Conservation (phyloP, 2,113 vertebrate species). For the Lampris megalopsis region DNA sequence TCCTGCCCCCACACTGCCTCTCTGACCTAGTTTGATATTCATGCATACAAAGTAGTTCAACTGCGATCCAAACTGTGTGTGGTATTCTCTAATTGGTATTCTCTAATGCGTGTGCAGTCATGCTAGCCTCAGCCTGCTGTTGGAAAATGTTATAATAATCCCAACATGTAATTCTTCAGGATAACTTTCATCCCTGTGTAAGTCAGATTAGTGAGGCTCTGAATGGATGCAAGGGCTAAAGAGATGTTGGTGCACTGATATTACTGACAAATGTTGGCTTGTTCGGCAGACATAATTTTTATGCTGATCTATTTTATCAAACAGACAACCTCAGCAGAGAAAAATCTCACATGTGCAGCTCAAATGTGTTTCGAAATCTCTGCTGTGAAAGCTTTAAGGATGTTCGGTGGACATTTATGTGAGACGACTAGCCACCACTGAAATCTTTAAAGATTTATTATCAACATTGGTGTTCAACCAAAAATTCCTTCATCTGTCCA, state of each 20-base stretch:
- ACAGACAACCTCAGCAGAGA: neutral
- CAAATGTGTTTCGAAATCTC: too few species aligned
- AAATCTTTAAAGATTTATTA: too few species aligned
- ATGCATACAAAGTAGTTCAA: too few species aligned
- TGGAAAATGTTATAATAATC: conserved; percentile 38
- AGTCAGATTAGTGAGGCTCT: conserved; percentile 11
- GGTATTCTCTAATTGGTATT: neutral
- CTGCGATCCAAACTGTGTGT: conserved; percentile 2
- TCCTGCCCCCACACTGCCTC: too few species aligned
- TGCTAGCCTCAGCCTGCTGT: conserved; percentile 9
- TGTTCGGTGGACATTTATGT: too few species aligned
- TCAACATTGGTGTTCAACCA: too few species aligned
- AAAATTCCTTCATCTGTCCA: too few species aligned
- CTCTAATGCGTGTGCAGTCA: conserved; percentile 10
- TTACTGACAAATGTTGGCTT: neutral
- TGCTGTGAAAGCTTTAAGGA: too few species aligned
- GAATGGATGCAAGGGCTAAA: conserved; percentile 6
- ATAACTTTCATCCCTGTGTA: conserved; percentile 34
- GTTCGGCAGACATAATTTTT: neutral
- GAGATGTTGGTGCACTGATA: conserved; percentile 8
- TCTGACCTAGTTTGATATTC: too few species aligned
- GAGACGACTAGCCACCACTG: too few species aligned
- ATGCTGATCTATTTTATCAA: neutral
- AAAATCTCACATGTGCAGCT: too few species aligned
- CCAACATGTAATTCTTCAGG: conserved; percentile 28